Evolutionary conservation across 2,888 invertebrate species (phyloP), one percentile per base, ranked within the genome.

Genomic region (Diloba caeruleocephala): DNA sequence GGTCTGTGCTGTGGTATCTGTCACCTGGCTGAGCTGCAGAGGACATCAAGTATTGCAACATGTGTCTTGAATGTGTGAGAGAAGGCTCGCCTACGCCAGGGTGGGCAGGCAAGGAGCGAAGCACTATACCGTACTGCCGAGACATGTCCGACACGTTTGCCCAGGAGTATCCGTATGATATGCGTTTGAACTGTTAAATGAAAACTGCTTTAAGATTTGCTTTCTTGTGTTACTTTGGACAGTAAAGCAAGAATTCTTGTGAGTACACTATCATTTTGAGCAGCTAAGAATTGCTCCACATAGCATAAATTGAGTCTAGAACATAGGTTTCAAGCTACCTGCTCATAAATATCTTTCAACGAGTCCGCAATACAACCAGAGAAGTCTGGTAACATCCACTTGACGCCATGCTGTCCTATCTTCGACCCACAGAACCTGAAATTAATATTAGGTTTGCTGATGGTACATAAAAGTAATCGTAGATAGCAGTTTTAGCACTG

Each of bases 301-400:
- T n/a, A n/a, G n/a, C n/a, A n/a, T n/a, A n/a, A n/a, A n/a, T n/a
- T n/a, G n/a, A n/a, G n/a, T n/a, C n/a, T n/a, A n/a, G n/a, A n/a
- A n/a, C n/a, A n/a, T n/a, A n/a, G n/a, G n/a, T 15, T 38, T 15
- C 14, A 1, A 1, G 6, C 12, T 84, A 96, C 96, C 87, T 95
- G 94, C 70, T 95, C 94, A 76, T 95, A 95, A 60, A 96, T 95
- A 71, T 94, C 88, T 42, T 94, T 86, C 21, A 97, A 82, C 0
- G 95, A 94, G 72, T 96, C 95, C 19, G 96, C 94, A 15, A 96
- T 90, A 78, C 97, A 97, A 12, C 93, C 93, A 1, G 97, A 96
- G 79, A 97, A 97, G 82, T 97, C 96, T 0, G 97, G 96, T 33
- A 94, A 84, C 70, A 95, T 94, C 97, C 97, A 97, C 59, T 95